A percentile compares a stretch with the other conserved stretches of the same genome.
These are phyloP conservation scores for Hycleus phaleratus DNA, from an alignment of 1,140 invertebrate genomes.

Conservation along the genomic window DNA sequence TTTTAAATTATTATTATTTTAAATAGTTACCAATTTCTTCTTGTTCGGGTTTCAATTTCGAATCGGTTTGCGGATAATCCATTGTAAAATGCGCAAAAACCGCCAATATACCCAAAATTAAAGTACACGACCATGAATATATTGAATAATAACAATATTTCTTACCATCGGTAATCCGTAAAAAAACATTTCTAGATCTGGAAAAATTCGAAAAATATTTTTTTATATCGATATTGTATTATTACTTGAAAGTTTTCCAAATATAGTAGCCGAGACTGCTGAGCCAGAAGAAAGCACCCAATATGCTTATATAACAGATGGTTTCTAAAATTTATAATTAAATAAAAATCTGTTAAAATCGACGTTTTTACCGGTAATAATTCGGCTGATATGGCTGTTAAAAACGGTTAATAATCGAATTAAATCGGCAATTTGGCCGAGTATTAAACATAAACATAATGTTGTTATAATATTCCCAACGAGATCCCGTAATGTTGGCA, in stretches of 20 bases:
- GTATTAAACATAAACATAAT: conserved; percentile 64
- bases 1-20: too few relatives aligned
- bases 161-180: conserved; percentile 69
- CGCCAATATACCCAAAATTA: conserved; percentile 59
- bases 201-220: conserved; percentile 23
- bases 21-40: conserved; percentile 47
- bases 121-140: conserved; percentile 69
- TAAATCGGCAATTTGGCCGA: conserved; percentile 67
- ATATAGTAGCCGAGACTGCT: conserved; percentile 78
- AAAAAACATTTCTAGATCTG: conserved; percentile 72
- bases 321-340: conserved; percentile 51
- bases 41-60: conserved; percentile 44
- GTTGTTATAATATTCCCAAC: conserved; percentile 78
- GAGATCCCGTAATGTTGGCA: conserved; percentile 73
- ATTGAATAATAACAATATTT: conserved; percentile 80
- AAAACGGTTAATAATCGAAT: conserved; percentile 72
- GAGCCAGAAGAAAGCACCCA: conserved; percentile 77
- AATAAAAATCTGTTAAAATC: not conserved
- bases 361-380: conserved; percentile 55
- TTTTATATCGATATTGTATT: conserved; percentile 4
- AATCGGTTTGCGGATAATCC: conserved; percentile 50
- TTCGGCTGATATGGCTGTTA: conserved; percentile 67
- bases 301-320: conserved; percentile 61
- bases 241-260: conserved; percentile 72
- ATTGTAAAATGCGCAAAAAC: conserved; percentile 73